Evolutionary conservation across 2,113 vertebrate genomes (phyloP).

Genomic region (Cromileptes altivelis): DNA sequence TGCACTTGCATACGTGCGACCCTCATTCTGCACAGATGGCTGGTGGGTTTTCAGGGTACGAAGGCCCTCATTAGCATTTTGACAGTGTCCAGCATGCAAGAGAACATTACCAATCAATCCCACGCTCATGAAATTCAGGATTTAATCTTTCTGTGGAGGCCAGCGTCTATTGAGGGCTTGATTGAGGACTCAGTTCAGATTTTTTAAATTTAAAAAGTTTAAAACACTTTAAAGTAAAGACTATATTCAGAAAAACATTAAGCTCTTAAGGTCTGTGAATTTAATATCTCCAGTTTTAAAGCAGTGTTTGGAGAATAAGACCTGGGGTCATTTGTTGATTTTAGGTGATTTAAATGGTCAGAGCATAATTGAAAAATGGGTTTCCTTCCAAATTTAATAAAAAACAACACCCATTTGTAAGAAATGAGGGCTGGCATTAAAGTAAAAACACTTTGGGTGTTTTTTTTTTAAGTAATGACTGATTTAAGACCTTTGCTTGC

Average conservation of each 20-base stretch:
- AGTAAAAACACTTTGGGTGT: not conserved
- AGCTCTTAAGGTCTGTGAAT: not conserved
- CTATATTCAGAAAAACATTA: not conserved
- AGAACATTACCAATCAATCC: slow-evolving; percentile 57
- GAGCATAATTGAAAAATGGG: slow-evolving; percentile 2
- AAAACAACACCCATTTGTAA: slow-evolving; percentile 8
- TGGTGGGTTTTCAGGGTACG: slow-evolving; percentile 33
- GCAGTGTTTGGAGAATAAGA: not conserved
- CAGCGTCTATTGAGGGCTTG: not conserved
- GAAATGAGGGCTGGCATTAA: not conserved
- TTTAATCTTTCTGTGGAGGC: slow-evolving; percentile 22
- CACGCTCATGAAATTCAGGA: slow-evolving; percentile 15
- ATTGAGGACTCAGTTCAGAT: slow-evolving; percentile 5
- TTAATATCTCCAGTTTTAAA: not conserved
- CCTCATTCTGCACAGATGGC: slow-evolving; percentile 17
- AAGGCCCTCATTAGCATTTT: slow-evolving; percentile 59
- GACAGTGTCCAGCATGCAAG: slow-evolving; percentile 19
- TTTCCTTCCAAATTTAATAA: slow-evolving; percentile 29
- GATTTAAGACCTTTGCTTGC: not conserved
- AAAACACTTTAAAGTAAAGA: not conserved
- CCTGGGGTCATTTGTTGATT: slow-evolving; percentile 9
- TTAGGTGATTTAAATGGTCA: slow-evolving; percentile 11
- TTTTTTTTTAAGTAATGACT: not conserved
- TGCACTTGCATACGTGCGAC: not conserved
- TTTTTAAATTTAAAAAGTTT: no score